phyloP scores from a whole-genome alignment of 1,140 invertebrate species.

The Philotrypesis tridentata region DNA sequence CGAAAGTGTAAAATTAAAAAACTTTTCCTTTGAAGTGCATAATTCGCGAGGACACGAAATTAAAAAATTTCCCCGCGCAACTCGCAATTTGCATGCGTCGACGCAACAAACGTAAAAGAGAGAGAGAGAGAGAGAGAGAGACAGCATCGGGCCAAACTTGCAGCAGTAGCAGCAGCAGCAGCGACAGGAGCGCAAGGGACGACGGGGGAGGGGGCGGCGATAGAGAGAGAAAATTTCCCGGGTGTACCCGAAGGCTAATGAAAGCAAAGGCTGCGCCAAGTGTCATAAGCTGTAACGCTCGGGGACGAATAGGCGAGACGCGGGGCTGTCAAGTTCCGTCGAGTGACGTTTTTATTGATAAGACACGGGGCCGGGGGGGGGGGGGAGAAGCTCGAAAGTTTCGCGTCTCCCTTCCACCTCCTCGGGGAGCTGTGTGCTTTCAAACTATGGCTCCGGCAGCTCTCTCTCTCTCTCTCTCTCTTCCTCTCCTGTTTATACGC shows the following conservation, averaged over 20 bases:
- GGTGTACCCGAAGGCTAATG: background rate
- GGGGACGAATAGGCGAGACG: background rate
- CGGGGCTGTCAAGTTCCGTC: background rate
- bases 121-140: too few relatives aligned
- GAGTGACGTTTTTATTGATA: slow-evolving; percentile 37
- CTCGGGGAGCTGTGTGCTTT: background rate
- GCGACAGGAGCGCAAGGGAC: background rate
- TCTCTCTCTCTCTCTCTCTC: too few relatives aligned
- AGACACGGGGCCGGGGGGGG: too few relatives aligned
- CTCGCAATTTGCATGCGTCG: background rate
- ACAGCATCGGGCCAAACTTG: too few relatives aligned
- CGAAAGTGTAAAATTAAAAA: background rate
- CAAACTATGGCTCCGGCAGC: background rate
- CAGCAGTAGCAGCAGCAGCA: background rate
- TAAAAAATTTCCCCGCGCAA: background rate
- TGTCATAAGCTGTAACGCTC: background rate
- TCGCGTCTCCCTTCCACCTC: background rate
- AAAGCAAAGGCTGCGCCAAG: background rate
- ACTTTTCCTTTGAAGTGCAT: background rate
- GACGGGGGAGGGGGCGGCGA: background rate
- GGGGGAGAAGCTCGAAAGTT: background rate
- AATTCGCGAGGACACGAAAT: background rate
- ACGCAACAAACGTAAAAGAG: too few relatives aligned
- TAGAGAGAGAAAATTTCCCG: background rate
- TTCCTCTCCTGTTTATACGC: too few relatives aligned